Evolutionary conservation across 2,888 invertebrate genomes (phyloP), one percentile per base, ranked within the genome.

Genomic region (Sphinx pinastri): DNA sequence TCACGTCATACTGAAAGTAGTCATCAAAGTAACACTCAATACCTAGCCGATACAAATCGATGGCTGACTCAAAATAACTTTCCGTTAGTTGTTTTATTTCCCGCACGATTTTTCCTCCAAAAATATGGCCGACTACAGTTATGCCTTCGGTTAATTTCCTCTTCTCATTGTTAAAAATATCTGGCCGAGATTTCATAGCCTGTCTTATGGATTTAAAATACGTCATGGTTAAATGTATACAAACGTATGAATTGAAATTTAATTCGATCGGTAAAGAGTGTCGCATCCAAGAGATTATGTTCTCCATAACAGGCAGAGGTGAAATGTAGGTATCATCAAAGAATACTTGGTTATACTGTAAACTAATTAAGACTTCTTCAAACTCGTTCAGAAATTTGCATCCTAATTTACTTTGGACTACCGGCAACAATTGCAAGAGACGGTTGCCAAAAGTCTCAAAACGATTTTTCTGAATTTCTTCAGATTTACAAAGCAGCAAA

Each of bases 221-320:
- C 31, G 88, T 73, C 84, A 88, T 88, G 0, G 80, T 87, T 16
- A 88, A 73, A 74, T 90, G 87, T 63, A 90, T 72, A 7, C 75
- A 68, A 0, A 79, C 80, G 71, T 86, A 88, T 38, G 68, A 74
- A 0, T 75, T 68, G 47, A 90, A 87, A 71, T 86, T 72, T 70
- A 78, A 70, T 52, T 88, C 85, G 49, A 84, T 76, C 0, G 87
- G 84, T 67, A 90, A 72, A 25, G 84, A 70, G 10, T 71, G 79
- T 10, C 81, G 79, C 76, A 84, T 74, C 76, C 85, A 84, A 49
- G 69, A 71, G 2, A 81, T 71, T 19, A 88, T 72, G 52, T 71
- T 78, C 69, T 87, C 82, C 59, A 89, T 81, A 2, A 88, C 80
- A 7, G 82, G 81, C 45, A 87, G 71, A 72, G 83, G 84, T 3